Evolutionary conservation across 1,140 invertebrate species (phyloP).

Genomic region (Pseudomyrmex sp.): DNA sequence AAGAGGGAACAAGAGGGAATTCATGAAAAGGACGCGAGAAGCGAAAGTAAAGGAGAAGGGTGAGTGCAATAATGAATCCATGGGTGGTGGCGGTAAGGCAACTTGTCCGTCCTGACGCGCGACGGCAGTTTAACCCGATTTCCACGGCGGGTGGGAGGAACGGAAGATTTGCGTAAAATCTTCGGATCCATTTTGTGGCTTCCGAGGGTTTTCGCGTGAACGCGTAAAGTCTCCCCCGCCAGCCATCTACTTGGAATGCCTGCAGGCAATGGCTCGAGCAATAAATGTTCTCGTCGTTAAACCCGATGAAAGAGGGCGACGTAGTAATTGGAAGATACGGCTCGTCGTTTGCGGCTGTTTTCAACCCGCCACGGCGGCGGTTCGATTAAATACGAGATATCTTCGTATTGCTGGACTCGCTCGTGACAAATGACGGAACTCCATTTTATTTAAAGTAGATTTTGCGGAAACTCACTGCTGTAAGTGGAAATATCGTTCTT

Average conservation of each 20-base stretch:
- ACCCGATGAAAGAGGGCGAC: conserved; percentile 55
- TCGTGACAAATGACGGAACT: conserved; percentile 5
- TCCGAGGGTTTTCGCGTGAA: conserved; percentile 69
- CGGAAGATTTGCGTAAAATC: conserved; percentile 75
- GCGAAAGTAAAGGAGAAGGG: conserved; percentile 35
- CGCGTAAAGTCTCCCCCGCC: conserved; percentile 60
- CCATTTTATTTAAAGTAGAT: conserved; percentile 2
- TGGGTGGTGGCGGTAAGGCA: conserved; percentile 63
- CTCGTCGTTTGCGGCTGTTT: conserved; percentile 48
- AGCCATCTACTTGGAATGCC: conserved; percentile 29
- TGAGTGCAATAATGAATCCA: conserved; percentile 79
- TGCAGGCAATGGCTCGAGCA: conserved; percentile 64
- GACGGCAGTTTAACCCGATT: conserved; percentile 71
- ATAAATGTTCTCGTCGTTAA: conserved; percentile 65
- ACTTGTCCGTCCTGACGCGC: conserved; percentile 58
- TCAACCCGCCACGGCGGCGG: conserved; percentile 15
- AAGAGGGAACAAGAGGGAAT: conserved; percentile 42
- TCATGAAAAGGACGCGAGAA: conserved; percentile 64
- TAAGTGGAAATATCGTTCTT: neutral
- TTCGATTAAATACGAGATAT: conserved; percentile 21
- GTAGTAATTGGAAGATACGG: conserved; percentile 55
- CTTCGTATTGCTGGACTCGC: conserved; percentile 1
- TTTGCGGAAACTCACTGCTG: neutral
- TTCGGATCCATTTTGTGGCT: conserved; percentile 72
- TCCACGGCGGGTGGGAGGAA: conserved; percentile 55